These are phyloP conservation scores for Tinamus guttatus DNA, from an alignment of 2,113 vertebrate species.

Conservation along the genomic window DNA sequence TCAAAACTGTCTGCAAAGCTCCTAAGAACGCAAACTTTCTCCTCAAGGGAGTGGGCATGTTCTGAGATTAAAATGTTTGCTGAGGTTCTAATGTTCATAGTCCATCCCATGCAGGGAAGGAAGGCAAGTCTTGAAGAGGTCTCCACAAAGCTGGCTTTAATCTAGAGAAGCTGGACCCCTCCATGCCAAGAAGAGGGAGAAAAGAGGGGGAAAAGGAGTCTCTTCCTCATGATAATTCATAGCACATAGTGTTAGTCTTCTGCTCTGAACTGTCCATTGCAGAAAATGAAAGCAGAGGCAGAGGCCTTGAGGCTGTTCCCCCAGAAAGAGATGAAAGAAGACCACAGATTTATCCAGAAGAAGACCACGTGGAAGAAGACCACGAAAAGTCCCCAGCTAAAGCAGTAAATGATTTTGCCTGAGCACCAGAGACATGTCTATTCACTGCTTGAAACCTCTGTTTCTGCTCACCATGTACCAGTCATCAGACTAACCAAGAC, in stretches of 20 bases:
- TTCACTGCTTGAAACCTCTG: neutral
- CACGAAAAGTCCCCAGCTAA: neutral
- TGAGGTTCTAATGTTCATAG: neutral
- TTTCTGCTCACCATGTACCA: neutral
- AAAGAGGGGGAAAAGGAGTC: neutral
- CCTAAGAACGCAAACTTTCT: neutral
- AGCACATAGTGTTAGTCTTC: neutral
- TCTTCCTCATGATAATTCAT: accelerated
- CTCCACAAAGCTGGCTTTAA: neutral
- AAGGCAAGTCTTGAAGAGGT: neutral
- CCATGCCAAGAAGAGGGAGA: no score
- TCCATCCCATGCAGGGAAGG: neutral
- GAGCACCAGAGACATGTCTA: neutral
- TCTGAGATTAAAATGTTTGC: neutral
- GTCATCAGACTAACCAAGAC: neutral
- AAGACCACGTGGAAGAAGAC: accelerated
- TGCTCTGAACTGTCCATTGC: neutral
- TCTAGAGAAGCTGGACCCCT: neutral
- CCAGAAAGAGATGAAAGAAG: accelerated
- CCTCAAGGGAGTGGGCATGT: accelerated
- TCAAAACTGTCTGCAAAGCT: neutral
- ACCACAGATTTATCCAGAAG: neutral
- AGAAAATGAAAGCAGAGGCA: neutral
- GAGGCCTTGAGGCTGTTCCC: neutral
- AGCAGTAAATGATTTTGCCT: neutral